Base-by-base conservation (phyloP, 2,113 vertebrate species). In the Hemicordylus capensis region DNA sequence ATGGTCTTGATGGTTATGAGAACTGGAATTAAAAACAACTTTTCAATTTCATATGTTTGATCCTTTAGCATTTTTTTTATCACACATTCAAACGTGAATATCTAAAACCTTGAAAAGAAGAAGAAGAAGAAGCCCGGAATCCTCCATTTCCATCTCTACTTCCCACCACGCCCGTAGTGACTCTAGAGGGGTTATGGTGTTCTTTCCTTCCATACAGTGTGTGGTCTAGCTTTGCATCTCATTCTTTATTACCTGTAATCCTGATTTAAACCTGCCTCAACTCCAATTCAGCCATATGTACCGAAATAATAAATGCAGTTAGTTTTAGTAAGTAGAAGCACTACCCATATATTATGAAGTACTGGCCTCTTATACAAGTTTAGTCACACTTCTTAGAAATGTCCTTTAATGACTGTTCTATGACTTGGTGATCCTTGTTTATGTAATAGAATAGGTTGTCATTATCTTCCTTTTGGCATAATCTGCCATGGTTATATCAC, bases 331-430 rank as follows among this genome's bases (percentile, higher is more conserved):
- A 66, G 61, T 17, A 31, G 59, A 11, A 76, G 34, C 20, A 24
- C 37, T 48, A 7, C 51, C n/a, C 26, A 19, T 39, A 22, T 48
- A 61, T 59, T 48, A 15, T 34, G n/a, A 34, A 20, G 46, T 88
- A 80, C 87, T 66, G 39, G 44, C 34, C 58, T 82, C 70, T 91
- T 83, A 22, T 4, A 44, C 63, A 87, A 89, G 72, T 42, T 9
- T 4, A n/a, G 28, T 67, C 19, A 0, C 31, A 82, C 4, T 10
- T 48, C 24, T 8, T 28, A 26, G 39, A 59, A 80, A 15, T 1
- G 72, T 31, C 61, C 20, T 0, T 15, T 69, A 2, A 3, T 83
- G 73, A 34, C 39, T 83, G 28, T 31, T 83, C 24, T 59, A 0
- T 20, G 69, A 51, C 1, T 22, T 54, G 83, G 48, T 1, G 0